A percentile compares a stretch with the other conserved stretches of the same genome.
These are phyloP conservation scores for Clivina fossor DNA, from an alignment of 2,888 invertebrate species.

Conservation along the genomic window DNA sequence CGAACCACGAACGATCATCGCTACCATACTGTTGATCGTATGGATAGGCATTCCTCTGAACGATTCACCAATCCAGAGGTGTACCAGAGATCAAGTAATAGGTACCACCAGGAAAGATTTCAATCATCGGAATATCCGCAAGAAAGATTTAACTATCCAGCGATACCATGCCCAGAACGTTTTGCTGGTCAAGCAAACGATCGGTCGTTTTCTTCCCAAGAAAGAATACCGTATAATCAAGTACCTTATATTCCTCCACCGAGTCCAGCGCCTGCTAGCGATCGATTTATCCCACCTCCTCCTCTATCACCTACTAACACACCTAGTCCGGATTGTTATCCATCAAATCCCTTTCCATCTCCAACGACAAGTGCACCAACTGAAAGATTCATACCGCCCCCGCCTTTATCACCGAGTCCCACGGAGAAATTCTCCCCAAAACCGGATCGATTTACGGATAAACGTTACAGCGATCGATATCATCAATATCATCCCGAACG, in stretches of 20 bases:
- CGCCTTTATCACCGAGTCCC: constrained; percentile 51
- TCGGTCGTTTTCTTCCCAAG: constrained; percentile 44
- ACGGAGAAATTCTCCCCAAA: constrained; percentile 49
- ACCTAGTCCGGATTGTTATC: constrained; percentile 61
- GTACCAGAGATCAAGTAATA: constrained; percentile 32
- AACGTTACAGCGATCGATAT: constrained; percentile 44
- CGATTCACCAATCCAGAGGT: constrained; percentile 43
- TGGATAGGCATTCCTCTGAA: constrained; percentile 37
- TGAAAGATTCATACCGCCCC: constrained; percentile 59
- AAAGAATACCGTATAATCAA: constrained; percentile 45
- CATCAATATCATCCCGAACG: constrained; percentile 16
- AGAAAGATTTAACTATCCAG: constrained; percentile 44
- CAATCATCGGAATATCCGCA: constrained; percentile 36
- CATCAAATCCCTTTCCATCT: constrained; percentile 56
- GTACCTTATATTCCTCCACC: constrained; percentile 59
- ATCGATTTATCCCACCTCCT: constrained; percentile 60
- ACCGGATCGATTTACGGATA: constrained; percentile 39
- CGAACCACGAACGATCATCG: constrained; percentile 33
- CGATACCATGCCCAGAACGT: constrained; percentile 52
- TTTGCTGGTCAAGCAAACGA: constrained; percentile 46
- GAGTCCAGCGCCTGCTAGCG: constrained; percentile 59
- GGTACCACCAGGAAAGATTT: constrained; percentile 47
- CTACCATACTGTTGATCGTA: constrained; percentile 37
- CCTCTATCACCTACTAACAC: constrained; percentile 63
- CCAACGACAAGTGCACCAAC: constrained; percentile 57